These are phyloP conservation scores for Bubo bubo DNA, from an alignment of 2,113 vertebrate genomes.

Conservation along the genomic window DNA sequence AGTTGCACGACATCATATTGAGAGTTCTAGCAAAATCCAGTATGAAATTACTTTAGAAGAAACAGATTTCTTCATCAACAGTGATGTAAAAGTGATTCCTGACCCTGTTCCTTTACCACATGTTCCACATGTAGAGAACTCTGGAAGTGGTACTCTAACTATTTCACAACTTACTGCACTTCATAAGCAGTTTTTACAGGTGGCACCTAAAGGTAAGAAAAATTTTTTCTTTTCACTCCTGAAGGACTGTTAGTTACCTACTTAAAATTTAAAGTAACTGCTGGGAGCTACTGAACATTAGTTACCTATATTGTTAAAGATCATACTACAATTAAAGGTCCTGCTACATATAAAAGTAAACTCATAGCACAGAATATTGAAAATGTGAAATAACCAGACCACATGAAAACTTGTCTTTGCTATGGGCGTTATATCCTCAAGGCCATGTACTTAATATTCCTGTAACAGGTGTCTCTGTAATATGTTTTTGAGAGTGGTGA, in stretches of 20 bases:
- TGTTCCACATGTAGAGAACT: constrained; percentile 72
- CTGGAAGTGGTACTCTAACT: constrained; percentile 67
- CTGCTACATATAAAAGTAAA: background rate
- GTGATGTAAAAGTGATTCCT: constrained; percentile 76
- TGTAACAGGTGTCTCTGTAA: background rate
- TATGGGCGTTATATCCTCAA: background rate
- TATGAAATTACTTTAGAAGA: constrained; percentile 80
- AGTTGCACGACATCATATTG: constrained; percentile 82
- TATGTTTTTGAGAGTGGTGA: background rate
- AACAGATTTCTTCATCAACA: constrained; percentile 82
- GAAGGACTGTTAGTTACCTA: background rate
- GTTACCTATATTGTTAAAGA: background rate
- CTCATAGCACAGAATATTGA: background rate
- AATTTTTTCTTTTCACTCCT: background rate
- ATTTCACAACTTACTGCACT: constrained; percentile 81
- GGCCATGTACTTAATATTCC: background rate
- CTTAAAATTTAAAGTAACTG: background rate
- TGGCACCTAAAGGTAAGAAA: constrained; percentile 85
- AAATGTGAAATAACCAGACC: background rate
- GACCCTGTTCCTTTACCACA: constrained; percentile 45
- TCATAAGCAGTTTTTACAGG: constrained; percentile 74
- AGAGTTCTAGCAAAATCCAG: constrained; percentile 79
- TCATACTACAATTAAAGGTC: background rate
- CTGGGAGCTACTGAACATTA: background rate
- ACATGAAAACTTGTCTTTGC: background rate